Evolutionary conservation across 1,140 invertebrate genomes (phyloP).

Genomic region (Archivesica marissinica): DNA sequence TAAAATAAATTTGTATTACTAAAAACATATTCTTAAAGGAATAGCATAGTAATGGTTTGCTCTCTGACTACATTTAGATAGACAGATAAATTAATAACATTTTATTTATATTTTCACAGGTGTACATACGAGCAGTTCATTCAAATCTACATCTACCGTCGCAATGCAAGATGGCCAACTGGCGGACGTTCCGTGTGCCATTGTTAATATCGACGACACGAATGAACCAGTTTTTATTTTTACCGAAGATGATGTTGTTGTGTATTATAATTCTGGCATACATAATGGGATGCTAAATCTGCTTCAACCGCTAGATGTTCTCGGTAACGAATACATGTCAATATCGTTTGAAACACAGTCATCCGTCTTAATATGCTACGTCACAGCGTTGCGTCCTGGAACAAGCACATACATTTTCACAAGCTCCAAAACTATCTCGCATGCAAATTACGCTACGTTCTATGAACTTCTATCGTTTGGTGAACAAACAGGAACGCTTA

Average conservation of each 20-base stretch:
- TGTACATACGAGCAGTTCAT: neutral
- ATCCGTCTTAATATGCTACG: neutral
- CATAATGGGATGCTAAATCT: neutral
- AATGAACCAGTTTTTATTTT: neutral
- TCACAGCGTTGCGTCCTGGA: neutral
- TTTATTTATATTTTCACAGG: too few relatives aligned
- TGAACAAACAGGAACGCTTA: neutral
- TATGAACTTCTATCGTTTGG: neutral
- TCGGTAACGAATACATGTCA: slow-evolving; percentile 32
- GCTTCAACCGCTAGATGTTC: slow-evolving; percentile 11
- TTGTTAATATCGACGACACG: neutral
- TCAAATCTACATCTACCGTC: neutral
- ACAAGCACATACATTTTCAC: neutral
- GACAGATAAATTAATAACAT: too few relatives aligned
- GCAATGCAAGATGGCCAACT: neutral
- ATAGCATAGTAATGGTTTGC: too few relatives aligned
- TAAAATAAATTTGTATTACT: too few relatives aligned
- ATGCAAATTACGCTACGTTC: neutral
- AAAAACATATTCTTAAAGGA: too few relatives aligned
- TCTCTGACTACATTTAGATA: too few relatives aligned
- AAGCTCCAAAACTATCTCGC: neutral
- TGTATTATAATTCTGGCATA: neutral
- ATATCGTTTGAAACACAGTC: neutral
- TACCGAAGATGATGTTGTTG: neutral
- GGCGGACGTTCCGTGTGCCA: neutral